A percentile compares a stretch with the other conserved stretches of the same genome.
Evolutionary conservation across 1,140 invertebrate genomes (phyloP).

Genomic region (Archegozetes longisetosus): DNA sequence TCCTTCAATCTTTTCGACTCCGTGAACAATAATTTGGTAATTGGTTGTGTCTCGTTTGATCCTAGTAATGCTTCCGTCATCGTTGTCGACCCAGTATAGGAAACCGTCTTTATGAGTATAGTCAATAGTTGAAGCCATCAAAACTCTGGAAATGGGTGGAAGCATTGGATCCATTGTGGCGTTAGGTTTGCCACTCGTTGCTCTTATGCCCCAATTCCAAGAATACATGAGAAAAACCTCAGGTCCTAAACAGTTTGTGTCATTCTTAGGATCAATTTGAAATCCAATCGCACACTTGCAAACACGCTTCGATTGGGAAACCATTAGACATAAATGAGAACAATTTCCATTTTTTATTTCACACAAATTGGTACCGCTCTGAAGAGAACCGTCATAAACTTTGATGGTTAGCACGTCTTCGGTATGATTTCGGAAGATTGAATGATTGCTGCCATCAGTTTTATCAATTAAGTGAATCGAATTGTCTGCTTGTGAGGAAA

Average conservation of each 20-base stretch:
- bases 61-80: slow-evolving; percentile 50
- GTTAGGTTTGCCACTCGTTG: slow-evolving; percentile 38
- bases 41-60: slow-evolving; percentile 58
- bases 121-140: slow-evolving; percentile 54
- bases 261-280: slow-evolving; percentile 35
- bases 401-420: slow-evolving; percentile 44
- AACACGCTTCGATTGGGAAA: slow-evolving; percentile 33
- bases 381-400: slow-evolving; percentile 48
- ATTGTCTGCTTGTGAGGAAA: slow-evolving; percentile 39
- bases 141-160: slow-evolving; percentile 56
- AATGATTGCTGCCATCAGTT: slow-evolving; percentile 29
- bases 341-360: slow-evolving; percentile 41
- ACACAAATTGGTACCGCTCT: slow-evolving; percentile 36
- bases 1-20: slow-evolving; percentile 38
- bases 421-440: slow-evolving; percentile 40
- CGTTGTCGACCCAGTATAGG: slow-evolving; percentile 63
- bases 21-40: slow-evolving; percentile 39
- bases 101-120: slow-evolving; percentile 47
- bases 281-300: slow-evolving; percentile 65
- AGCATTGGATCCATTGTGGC: slow-evolving; percentile 26
- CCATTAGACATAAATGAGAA: slow-evolving; percentile 59
- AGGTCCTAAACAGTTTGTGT: slow-evolving; percentile 33
- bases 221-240: slow-evolving; percentile 60
- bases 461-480: slow-evolving; percentile 41
- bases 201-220: slow-evolving; percentile 53